Evolutionary conservation across 2,888 invertebrate genomes (phyloP), one percentile per base, ranked within the genome.

Genomic region (Drosophila suboccidentalis): DNA sequence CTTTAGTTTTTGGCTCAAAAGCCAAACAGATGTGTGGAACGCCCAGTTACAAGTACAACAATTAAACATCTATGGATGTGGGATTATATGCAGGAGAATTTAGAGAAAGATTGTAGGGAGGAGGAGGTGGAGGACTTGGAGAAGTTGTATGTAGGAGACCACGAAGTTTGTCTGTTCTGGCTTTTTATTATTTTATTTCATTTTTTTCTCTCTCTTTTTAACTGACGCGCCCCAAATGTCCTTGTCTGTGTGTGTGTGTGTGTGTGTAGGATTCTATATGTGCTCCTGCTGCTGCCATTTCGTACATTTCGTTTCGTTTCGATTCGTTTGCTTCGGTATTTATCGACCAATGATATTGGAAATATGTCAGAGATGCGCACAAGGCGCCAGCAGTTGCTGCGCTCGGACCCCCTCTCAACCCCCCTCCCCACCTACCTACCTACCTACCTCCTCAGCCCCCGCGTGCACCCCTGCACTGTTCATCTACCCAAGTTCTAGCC

Each of bases 331-430:
- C 85, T 85, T 87, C 81, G 79, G 84, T 87, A 84, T 90, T 91
- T 91, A 91, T 91, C 91, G 91, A 91, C 91, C 91, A 91, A 91
- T 91, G 91, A 91, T 91, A 91, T 91, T 91, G 91, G 91, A 91
- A 91, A 91, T 91, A 91, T 91, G 91, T 91, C 91, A 91, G 91
- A 91, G 91, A 88, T 91, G 91, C 87, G 87, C 90, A 87, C 87
- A 87, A 90, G 82, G 80, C 75, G 82, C 71, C 76, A 75, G 77
- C 69, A 71, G 49, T 83, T 61, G 89, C 87, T 87, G 88, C 82
- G 78, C 69, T 75, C 64, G 81, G 77, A 75, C 75, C 68, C 62
- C 66, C 4, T 64, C 4, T 32, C 11, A 17, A 9, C 15, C 0
- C 6, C 8, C 19, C 26, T 15, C 11, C 36, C 8, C n/a, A 5